Conservation (phyloP, 2,888 invertebrate genomes). For the Pristionchus maxplancki region DNA sequence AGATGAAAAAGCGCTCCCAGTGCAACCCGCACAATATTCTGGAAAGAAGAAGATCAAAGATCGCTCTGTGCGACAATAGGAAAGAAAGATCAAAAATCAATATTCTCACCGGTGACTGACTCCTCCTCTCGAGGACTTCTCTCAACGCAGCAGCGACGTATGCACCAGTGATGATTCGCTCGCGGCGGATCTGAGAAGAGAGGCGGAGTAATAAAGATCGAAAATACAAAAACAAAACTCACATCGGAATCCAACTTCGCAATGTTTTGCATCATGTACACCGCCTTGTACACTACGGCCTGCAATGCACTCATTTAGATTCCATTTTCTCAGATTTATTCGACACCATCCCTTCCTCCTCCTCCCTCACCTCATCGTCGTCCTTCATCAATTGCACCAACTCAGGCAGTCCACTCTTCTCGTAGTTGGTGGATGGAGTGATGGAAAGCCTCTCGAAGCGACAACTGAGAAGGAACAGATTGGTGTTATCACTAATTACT, state of each 20-base stretch:
- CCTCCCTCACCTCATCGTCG: constrained; percentile 63
- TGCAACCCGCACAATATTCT: constrained; percentile 67
- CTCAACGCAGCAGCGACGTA: constrained; percentile 60
- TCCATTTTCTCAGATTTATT: background rate
- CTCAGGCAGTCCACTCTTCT: constrained; percentile 63
- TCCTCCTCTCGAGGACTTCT: constrained; percentile 53
- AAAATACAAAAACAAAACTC: background rate
- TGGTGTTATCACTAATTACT: too few species aligned
- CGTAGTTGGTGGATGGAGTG: constrained; percentile 26
- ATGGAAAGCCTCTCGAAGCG: constrained; percentile 50
- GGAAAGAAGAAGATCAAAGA: constrained; percentile 26
- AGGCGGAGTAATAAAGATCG: background rate
- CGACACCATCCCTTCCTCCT: constrained; percentile 55
- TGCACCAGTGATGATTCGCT: constrained; percentile 58
- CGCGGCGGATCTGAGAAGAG: background rate
- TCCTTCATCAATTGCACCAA: constrained; percentile 71
- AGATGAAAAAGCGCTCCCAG: constrained; percentile 69
- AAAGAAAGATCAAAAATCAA: background rate
- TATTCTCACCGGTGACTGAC: background rate
- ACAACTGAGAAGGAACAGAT: background rate
- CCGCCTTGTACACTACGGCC: constrained; percentile 68
- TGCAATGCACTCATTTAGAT: constrained; percentile 44
- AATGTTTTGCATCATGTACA: constrained; percentile 69
- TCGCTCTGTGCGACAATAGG: background rate
- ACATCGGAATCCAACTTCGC: constrained; percentile 68